Evolutionary conservation across 1,140 invertebrate genomes (phyloP).

Genomic region (Lasioglossum baleicum): DNA sequence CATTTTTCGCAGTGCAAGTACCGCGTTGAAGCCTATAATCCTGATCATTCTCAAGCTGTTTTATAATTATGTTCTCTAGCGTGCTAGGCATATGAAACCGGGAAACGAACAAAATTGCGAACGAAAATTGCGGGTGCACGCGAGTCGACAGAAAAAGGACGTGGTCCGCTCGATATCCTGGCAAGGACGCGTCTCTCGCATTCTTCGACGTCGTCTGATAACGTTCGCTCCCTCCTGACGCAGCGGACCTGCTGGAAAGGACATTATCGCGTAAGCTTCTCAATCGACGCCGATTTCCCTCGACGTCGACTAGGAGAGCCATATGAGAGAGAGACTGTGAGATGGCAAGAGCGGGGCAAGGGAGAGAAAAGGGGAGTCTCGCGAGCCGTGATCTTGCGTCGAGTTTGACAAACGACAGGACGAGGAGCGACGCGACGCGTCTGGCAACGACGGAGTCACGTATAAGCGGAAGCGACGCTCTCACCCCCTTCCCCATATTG

Average conservation of each 20-base stretch:
- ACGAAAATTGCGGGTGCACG: conserved; percentile 5
- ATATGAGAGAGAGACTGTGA: too few relatives aligned
- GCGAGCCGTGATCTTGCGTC: conserved; percentile 49
- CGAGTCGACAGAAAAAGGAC: background rate
- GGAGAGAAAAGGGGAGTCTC: background rate
- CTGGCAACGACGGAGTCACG: conserved; percentile 47
- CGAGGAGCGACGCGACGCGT: conserved; percentile 53
- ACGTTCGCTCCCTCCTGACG: conserved; percentile 1
- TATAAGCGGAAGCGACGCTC: conserved; percentile 47
- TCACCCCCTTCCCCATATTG: background rate
- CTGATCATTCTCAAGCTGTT: too few relatives aligned
- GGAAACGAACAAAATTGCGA: too few relatives aligned
- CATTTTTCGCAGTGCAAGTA: too few relatives aligned
- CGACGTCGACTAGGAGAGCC: too few relatives aligned
- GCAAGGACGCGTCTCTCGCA: conserved; percentile 12
- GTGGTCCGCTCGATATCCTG: background rate
- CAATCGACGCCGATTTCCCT: conserved; percentile 55
- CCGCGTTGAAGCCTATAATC: too few relatives aligned
- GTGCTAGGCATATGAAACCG: too few relatives aligned
- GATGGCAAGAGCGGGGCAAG: background rate
- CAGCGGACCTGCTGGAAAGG: conserved; percentile 32
- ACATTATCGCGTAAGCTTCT: conserved; percentile 62
- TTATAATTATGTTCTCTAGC: too few relatives aligned
- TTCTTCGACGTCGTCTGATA: conserved; percentile 22
- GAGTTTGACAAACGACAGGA: conserved; percentile 66